Percentiles rank a stretch among this genome's conserved stretches.
These are phyloP conservation scores for Thera obeliscata DNA, from an alignment of 2,888 invertebrate genomes.

Conservation along the genomic window DNA sequence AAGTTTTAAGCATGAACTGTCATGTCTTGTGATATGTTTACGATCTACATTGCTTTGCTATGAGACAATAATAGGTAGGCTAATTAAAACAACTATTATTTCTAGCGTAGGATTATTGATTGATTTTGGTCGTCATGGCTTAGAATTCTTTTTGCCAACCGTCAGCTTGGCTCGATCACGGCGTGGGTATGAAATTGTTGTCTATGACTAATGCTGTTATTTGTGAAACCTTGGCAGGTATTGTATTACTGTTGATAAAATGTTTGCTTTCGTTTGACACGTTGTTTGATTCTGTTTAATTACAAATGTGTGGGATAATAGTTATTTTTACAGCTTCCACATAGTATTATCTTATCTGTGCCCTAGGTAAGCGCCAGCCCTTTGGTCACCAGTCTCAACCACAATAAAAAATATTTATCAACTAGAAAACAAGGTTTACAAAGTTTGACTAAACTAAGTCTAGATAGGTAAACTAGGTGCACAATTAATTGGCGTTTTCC, in stretches of 20 bases:
- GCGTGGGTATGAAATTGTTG: constrained; percentile 70
- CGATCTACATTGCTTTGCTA: background rate
- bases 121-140: constrained; percentile 4
- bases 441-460: too few species aligned
- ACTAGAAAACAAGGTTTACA: too few species aligned
- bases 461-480: too few species aligned
- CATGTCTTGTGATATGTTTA: background rate
- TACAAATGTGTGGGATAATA: constrained; percentile 8
- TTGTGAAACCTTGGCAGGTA: constrained; percentile 66
- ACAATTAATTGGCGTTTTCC: too few species aligned
- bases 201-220: constrained; percentile 73
- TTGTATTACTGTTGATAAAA: constrained; percentile 66
- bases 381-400: too few species aligned
- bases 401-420: too few species aligned
- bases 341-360: too few species aligned
- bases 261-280: constrained; percentile 50
- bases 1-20: background rate
- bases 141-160: constrained; percentile 29
- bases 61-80: background rate
- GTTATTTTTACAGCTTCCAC: too few species aligned
- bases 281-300: constrained; percentile 39
- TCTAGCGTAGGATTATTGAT: constrained; percentile 14
- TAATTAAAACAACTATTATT: background rate
- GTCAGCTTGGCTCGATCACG: constrained; percentile 56
- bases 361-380: too few species aligned